These are phyloP conservation scores for Nephrotoma flavescens DNA, from an alignment of 2,888 invertebrate genomes.

Conservation along the genomic window DNA sequence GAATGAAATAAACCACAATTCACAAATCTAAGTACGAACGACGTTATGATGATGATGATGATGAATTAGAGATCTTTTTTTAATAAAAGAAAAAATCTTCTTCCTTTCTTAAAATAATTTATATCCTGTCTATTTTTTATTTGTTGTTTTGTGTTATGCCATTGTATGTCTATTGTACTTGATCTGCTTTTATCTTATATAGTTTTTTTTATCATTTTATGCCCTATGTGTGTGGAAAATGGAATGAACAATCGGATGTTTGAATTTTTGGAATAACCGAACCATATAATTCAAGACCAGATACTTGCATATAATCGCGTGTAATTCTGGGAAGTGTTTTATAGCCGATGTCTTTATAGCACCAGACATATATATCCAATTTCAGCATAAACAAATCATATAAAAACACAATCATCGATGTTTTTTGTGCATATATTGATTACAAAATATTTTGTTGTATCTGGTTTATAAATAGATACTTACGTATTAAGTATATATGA, in stretches of 20 bases:
- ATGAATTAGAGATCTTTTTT: not conserved
- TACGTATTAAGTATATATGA: not conserved
- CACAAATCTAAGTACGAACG: not conserved
- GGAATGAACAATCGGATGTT: not conserved
- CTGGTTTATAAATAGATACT: not conserved
- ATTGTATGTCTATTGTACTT: not conserved
- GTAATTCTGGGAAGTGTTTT: not conserved
- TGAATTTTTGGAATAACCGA: not conserved
- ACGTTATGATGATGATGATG: not conserved
- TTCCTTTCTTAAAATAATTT: not conserved
- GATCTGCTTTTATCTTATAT: not conserved
- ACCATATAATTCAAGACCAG: not conserved
- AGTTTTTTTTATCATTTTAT: not conserved
- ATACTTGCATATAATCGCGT: not conserved
- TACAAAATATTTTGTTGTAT: not conserved
- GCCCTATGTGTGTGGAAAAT: not conserved
- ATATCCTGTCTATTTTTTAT: not conserved
- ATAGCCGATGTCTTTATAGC: not conserved
- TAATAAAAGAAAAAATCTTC: not conserved
- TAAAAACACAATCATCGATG: not conserved
- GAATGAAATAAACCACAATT: not conserved
- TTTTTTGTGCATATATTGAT: not conserved
- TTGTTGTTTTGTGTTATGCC: not conserved
- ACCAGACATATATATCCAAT: not conserved
- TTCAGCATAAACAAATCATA: not conserved